Evolutionary conservation across 2,797 vertebrate genomes (phyloP), one percentile per base, ranked within the genome.

Genomic region (Enoplosus armatus): DNA sequence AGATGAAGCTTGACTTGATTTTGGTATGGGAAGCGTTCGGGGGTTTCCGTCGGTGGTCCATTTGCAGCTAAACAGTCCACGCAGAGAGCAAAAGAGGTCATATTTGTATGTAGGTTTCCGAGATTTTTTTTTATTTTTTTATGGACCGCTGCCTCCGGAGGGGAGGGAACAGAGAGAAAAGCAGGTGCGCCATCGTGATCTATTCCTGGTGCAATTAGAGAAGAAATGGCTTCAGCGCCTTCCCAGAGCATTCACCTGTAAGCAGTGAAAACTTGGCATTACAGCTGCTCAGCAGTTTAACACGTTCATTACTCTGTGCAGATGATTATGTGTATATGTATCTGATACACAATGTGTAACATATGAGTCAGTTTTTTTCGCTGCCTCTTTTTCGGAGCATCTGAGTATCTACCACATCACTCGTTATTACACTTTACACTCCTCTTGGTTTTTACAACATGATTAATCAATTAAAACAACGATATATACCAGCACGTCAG

Each of bases 181-280:
- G 37, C 73, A 86, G 78, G 76, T 80, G 72, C 11, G 51, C 71
- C 72, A 76, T 58, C 81, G 4, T 59, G 33, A 63, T 83, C 68
- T 86, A 83, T 87, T 85, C 68, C 76, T 80, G 74, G 82, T 74
- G 65, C 90, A 77, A 83, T 85, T 88, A 85, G 76, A 77, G 78
- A 64, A 73, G 69, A 77, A 71, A 75, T 72, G 45, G 58, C 80
- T 84, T 47, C 65, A 56, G 58, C 18, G 59, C 64, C 56, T 82
- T 81, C 76, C 60, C 73, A 79, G 70, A 74, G 27, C n/a, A 63
- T 64, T 78, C 73, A 61, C 71, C 71, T 69, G 71, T 77, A 71
- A 69, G 51, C 55, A 63, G 51, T 60, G 65, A 72, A 78, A 77
- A 73, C 0, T 2, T 58, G 26, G 51, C 7, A 67, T 75, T 59